Evolutionary conservation across 2,797 vertebrate species (phyloP), one percentile per base, ranked within the genome.

Genomic region (Gobio occitaniae): DNA sequence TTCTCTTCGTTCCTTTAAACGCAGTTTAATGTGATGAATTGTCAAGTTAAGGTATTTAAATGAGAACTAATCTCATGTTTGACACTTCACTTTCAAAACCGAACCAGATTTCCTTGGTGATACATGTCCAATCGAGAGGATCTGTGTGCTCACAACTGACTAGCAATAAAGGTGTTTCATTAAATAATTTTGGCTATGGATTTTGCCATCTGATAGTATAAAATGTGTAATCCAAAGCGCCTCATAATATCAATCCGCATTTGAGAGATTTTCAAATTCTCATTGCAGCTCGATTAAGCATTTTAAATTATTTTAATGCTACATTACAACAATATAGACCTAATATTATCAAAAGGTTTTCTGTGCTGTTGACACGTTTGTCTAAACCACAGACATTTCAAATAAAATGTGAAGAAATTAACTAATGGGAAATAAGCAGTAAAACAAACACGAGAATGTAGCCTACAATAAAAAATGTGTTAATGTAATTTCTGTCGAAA

Each of bases 261-360:
- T 93, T 89, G 93, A 85, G 92, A 93, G 95, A 95, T 94, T 93
- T 93, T 85, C 91, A 91, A 87, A 88, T 16, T 91, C 96, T 96
- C 97, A 96, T 88, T 72, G 96, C 95, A 97, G 94, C 94, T 96
- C 96, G 97, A 97, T 97, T 96, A 95, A 95, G 94, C 91, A 74
- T 13, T 79, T 66, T 0, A 56, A 70, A 61, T 86, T 61, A 17
- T 71, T 56, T 59, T 10, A 7, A 72, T n/a, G 25, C 11, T 32
- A 16, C 25, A 59, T 44, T 7, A 36, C 15, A 52, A 50, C 44
- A 79, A 50, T n/a, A 21, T 9, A 47, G 4, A 44, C 63, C 63
- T 12, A 19, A 63, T 44, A 47, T 19, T 3, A 47, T 41, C 19
- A 50, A 56, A 54, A n/a, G 16, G 41, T 16, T 15, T 29, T 65